phyloP scores from a whole-genome alignment of 2,113 vertebrate genomes.

The Calyptommatus sinebrachiatus region DNA sequence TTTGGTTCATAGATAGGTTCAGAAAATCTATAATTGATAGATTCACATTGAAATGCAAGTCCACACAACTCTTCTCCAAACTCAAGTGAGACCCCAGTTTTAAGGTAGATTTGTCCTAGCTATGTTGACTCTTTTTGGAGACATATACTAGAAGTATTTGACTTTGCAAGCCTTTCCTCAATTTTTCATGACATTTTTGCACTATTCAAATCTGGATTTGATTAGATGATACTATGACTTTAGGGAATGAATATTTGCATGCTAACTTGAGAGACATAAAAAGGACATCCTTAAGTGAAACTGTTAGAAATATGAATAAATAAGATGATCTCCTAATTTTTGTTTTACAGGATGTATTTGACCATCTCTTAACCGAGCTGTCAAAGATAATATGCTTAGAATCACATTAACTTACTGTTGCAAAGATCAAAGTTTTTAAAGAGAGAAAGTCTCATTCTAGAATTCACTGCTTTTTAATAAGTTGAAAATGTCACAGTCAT shows the following conservation, averaged over 20 bases:
- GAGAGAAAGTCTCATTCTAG: slow-evolving; percentile 28
- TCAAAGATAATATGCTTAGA: slow-evolving; percentile 17
- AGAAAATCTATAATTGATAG: too few species aligned
- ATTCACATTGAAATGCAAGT: too few species aligned
- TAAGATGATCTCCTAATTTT: not conserved
- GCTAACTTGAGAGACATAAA: not conserved
- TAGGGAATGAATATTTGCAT: not conserved
- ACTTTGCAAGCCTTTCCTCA: not conserved
- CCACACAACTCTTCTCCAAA: not conserved
- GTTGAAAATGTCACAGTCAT: slow-evolving; percentile 56
- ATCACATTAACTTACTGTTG: slow-evolving; percentile 25
- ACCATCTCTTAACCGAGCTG: slow-evolving; percentile 34
- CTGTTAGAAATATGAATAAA: not conserved
- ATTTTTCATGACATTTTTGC: not conserved
- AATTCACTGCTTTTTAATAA: slow-evolving; percentile 57
- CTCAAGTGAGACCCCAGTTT: not conserved
- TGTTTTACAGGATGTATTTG: not conserved
- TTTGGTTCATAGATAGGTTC: too few species aligned
- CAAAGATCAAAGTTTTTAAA: slow-evolving; percentile 35
- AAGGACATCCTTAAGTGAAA: fast-evolving
- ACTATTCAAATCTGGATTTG: not conserved
- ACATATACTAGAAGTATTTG: not conserved
- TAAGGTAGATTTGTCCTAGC: not conserved
- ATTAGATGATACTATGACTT: not conserved
- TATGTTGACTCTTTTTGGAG: not conserved